Base-by-base conservation (phyloP, 2,888 invertebrate genomes). In the Luperina nickerlii region DNA sequence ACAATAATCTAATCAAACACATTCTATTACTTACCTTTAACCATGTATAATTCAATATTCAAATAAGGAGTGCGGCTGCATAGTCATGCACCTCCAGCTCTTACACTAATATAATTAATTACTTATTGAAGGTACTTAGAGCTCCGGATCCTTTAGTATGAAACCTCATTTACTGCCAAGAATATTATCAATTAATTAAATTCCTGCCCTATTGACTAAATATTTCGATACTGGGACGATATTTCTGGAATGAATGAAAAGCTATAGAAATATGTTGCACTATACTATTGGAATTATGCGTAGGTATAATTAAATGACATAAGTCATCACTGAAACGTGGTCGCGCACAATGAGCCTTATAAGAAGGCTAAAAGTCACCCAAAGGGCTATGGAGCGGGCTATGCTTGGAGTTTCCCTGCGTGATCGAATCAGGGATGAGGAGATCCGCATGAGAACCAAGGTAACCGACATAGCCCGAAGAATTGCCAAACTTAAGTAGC, bases 101-200 rank as follows among this genome's bases (percentile, higher is more conserved):
- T n/a, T 38, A 18, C 38, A 27, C 57, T 77, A 69, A 81, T 70
- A 60, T 68, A 71, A 86, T 86, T 86, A 71, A 77, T 74, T 86
- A 82, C 57, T 71, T 74, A 77, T 82, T 67, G 27, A 68, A 86
- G 67, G 38, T 68, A 77, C 70, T 51, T 42, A 62, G 38, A 78
- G 48, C 83, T 74, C 32, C 71, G 60, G 63, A 78, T 78, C 45
- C 74, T 71, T 51, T 67, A 51, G 24, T 67, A 38, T 2, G 5
- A 6, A 18, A 32, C 27, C 54, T 54, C 24, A 68, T 77, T 67
- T 20, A 74, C 57, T 38, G 71, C 45, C 18, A 69, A 15, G 62
- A 82, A 73, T 67, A 57, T 68, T 51, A 54, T 81, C 3, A 77
- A 78, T 67, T 70, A 38, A 70, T 78, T 70, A 60, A 66, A 77